A percentile compares a stretch with the other conserved stretches of the same genome.
phyloP scores from a whole-genome alignment of 2,797 vertebrate genomes.

The Micrastur ruficollis region DNA sequence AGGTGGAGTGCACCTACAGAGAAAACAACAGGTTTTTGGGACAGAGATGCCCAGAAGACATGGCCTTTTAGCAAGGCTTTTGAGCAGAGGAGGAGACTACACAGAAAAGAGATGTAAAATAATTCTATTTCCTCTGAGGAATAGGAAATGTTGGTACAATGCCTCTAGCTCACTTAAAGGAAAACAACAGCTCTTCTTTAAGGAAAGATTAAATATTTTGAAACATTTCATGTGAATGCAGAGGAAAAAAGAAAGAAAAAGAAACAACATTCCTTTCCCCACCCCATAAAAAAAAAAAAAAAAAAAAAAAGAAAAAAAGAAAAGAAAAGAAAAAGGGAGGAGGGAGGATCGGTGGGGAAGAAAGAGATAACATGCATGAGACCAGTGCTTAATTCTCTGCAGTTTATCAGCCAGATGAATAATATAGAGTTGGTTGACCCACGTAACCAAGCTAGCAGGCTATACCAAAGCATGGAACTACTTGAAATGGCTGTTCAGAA shows the following conservation, averaged over 20 bases:
- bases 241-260: neutral
- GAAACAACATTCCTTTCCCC: neutral
- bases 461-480: neutral
- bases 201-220: neutral
- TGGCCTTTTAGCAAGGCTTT: neutral
- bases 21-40: neutral
- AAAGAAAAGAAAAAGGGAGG: rapidly evolving
- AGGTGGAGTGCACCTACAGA: neutral
- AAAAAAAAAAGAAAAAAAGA: neutral
- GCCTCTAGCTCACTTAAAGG: neutral
- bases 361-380: neutral
- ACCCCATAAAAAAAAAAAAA: neutral
- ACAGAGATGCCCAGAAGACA: neutral
- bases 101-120: neutral
- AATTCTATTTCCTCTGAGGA: neutral
- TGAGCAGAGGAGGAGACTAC: neutral
- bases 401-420: neutral
- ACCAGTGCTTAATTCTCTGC: neutral
- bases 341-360: rapidly evolving
- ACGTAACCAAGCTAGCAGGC: neutral
- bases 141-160: neutral
- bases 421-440: neutral
- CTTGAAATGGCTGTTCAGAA: neutral
- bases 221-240: neutral
- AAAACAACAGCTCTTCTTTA: neutral